Base-by-base conservation (phyloP, 2,888 invertebrate species). In the Protonemura montana region DNA sequence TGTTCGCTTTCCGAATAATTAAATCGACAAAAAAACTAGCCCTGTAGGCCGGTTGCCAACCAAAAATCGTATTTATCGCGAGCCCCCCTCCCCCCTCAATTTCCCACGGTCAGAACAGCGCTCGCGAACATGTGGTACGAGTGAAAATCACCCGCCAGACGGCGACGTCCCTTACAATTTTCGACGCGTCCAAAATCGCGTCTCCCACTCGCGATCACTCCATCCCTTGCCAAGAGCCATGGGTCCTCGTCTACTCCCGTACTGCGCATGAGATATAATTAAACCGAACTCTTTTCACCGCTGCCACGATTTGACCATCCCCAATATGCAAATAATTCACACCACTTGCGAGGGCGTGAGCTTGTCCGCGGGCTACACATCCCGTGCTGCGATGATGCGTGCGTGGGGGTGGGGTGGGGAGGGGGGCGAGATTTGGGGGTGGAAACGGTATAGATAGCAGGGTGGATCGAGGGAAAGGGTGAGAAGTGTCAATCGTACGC, bases 401-500 rank as follows among this genome's bases (percentile, higher is more conserved):
- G 59, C 1, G n/a, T n/a, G n/a, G n/a, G n/a, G n/a, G n/a, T n/a
- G n/a, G n/a, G n/a, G n/a, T n/a, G n/a, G n/a, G n/a, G 59, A 2
- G 16, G 35, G 85, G 85, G 85, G 76, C 30, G 82, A 21, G 35
- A 80, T n/a, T 42, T 28, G 76, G 30, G 84, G 76, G 82, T 30
- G 81, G 27, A 26, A 10, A 78, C 10, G 81, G n/a, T 6, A n/a
- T 28, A 78, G 27, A 29, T 78, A 35, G 0, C 29, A 30, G 28
- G 29, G 81, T 16, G 81, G 78, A n/a, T 1, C 27, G 78, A 27
- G 82, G 87, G 59, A 30, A 28, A 88, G 42, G 80, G 88, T 86
- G n/a, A 28, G 87, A 85, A 86, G 29, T 87, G 84, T 88, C 89
- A 88, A 89, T 83, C 82, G 82, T 21, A 27, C 42, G 82, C 82